These are phyloP conservation scores for Atta colombica DNA, from an alignment of 1,140 invertebrate genomes.

Conservation along the genomic window DNA sequence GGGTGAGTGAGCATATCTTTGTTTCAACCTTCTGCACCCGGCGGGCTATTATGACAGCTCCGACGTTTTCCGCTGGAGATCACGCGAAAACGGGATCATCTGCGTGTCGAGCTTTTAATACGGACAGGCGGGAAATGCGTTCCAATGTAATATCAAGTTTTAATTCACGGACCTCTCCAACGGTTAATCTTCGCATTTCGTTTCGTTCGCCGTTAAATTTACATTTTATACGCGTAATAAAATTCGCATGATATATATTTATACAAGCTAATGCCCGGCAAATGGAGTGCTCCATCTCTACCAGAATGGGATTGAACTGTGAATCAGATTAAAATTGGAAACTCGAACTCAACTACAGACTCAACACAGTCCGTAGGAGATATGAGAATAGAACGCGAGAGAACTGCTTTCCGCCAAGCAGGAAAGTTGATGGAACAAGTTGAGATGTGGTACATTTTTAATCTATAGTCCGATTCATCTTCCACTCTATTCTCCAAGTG, in stretches of 20 bases:
- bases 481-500: neutral
- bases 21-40: constrained; percentile 18
- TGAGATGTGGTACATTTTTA: constrained; percentile 44
- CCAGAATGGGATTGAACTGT: constrained; percentile 25
- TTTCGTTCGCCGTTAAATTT: constrained; percentile 31
- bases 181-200: neutral
- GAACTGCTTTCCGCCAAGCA: neutral
- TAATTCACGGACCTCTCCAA: constrained; percentile 4
- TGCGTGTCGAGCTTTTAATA: constrained; percentile 23
- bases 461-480: constrained; percentile 39
- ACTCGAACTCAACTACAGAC: neutral
- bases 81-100: constrained; percentile 29
- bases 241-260: constrained; percentile 22
- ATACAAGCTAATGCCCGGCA: constrained; percentile 16
- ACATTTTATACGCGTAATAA: constrained; percentile 25
- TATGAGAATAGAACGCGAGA: constrained; percentile 17
- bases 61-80: constrained; percentile 40
- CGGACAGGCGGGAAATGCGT: neutral
- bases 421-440: constrained; percentile 16
- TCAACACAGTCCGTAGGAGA: neutral
- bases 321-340: constrained; percentile 59
- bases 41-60: constrained; percentile 12
- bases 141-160: constrained; percentile 17
- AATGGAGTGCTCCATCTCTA: neutral
- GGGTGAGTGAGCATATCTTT: constrained; percentile 50